phyloP scores from a whole-genome alignment of 2,113 vertebrate species.

The Barnardius zonarius region DNA sequence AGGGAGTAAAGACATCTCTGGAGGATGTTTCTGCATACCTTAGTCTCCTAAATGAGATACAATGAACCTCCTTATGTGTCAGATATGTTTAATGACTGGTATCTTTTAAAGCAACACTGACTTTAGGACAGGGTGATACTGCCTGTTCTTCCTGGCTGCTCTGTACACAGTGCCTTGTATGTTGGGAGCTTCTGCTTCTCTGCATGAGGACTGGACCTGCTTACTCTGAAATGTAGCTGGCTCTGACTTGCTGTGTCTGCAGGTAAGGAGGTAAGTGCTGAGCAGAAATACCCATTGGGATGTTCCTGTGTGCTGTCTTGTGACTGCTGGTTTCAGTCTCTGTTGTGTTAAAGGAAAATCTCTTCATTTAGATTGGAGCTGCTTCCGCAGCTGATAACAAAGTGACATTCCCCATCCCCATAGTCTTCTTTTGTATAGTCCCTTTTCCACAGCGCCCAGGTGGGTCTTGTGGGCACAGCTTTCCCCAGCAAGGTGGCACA shows the following conservation, averaged over 20 bases:
- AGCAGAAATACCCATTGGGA: background rate
- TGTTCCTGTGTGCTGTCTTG: background rate
- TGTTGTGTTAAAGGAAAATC: background rate
- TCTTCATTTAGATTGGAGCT: background rate
- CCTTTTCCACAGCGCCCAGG: background rate
- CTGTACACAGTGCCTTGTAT: rapidly evolving
- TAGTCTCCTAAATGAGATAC: background rate
- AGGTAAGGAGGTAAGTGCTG: background rate
- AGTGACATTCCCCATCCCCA: background rate
- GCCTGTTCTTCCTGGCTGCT: background rate
- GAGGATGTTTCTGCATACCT: background rate
- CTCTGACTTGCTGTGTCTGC: background rate
- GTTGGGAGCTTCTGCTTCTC: background rate
- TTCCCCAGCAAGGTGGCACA: background rate
- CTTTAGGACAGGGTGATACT: background rate
- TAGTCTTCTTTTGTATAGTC: rapidly evolving
- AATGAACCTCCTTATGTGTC: background rate
- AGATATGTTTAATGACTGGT: background rate
- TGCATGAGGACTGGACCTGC: background rate
- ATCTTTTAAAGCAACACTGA: background rate
- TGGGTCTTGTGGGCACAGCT: background rate
- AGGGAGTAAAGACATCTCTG: background rate
- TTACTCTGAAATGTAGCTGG: background rate
- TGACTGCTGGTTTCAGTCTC: background rate
- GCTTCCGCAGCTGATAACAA: background rate